Evolutionary conservation across 2,888 invertebrate species (phyloP).

Genomic region (Achlya flavicornis): DNA sequence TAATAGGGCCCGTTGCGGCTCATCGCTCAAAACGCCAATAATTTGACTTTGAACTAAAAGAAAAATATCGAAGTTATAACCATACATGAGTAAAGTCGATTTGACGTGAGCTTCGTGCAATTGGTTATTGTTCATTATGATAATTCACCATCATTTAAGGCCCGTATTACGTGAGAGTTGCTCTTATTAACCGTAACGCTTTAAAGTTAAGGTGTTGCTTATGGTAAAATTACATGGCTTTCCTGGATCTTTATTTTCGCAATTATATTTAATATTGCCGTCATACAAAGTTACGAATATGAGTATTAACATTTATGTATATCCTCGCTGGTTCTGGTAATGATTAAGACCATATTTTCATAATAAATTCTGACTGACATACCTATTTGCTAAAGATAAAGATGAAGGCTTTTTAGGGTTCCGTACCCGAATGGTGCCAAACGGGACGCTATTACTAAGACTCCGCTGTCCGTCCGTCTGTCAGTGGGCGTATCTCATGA

Average conservation of each 20-base stretch:
- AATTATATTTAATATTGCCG: background rate
- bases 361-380: background rate
- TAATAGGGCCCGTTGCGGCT: constrained; percentile 65
- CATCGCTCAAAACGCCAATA: constrained; percentile 63
- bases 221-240: constrained; percentile 51
- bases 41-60: constrained; percentile 64
- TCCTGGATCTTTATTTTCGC: background rate
- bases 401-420: too few species aligned
- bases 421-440: too few species aligned
- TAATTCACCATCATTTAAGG: constrained; percentile 64
- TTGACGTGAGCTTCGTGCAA: constrained; percentile 77
- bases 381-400: too few species aligned
- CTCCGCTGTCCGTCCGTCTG: too few species aligned
- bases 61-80: constrained; percentile 50
- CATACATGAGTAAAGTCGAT: constrained; percentile 67
- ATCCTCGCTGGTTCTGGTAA: background rate
- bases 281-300: background rate
- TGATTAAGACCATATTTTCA: background rate
- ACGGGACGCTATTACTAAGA: too few species aligned
- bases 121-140: constrained; percentile 77
- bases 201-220: constrained; percentile 56
- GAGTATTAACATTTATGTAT: background rate
- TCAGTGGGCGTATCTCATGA: too few species aligned
- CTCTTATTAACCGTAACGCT: constrained; percentile 33
- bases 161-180: constrained; percentile 32